Percentiles rank a stretch among this genome's conserved stretches.
Evolutionary conservation across 2,888 invertebrate species (phyloP).

Genomic region (Magallana nippona): DNA sequence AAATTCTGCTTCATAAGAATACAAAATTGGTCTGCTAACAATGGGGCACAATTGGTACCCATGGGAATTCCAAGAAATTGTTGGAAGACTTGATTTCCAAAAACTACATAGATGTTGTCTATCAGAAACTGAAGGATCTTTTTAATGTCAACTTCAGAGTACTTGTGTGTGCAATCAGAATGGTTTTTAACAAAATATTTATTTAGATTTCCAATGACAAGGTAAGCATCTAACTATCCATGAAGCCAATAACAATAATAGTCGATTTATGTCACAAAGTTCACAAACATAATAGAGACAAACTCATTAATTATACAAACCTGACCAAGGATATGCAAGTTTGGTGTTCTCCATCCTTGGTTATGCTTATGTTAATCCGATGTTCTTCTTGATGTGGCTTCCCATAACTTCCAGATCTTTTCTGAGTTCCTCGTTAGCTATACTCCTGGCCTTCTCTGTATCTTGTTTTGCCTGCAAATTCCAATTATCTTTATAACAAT

Average conservation of each 20-base stretch:
- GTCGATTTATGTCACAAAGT: neutral
- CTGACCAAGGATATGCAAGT: constrained; percentile 15
- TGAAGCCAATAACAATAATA: neutral
- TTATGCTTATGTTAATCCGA: constrained; percentile 26
- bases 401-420: neutral
- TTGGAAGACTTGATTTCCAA: too few relatives aligned
- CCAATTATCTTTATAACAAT: neutral
- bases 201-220: too few relatives aligned
- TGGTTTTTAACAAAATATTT: too few relatives aligned
- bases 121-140: too few relatives aligned
- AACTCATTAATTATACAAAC: neutral
- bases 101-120: too few relatives aligned
- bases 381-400: neutral
- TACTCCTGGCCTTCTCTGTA: constrained; percentile 18
- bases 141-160: too few relatives aligned
- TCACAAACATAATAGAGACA: neutral
- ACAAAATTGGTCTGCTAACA: too few relatives aligned
- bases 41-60: too few relatives aligned
- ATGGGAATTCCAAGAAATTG: too few relatives aligned
- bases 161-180: too few relatives aligned
- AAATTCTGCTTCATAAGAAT: too few relatives aligned
- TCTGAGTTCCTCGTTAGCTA: constrained; percentile 16
- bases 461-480: constrained; percentile 6
- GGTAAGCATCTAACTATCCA: too few relatives aligned
- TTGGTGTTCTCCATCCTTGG: neutral